Conservation (phyloP, 2,888 invertebrate species). For the Pediacus dermestoides region DNA sequence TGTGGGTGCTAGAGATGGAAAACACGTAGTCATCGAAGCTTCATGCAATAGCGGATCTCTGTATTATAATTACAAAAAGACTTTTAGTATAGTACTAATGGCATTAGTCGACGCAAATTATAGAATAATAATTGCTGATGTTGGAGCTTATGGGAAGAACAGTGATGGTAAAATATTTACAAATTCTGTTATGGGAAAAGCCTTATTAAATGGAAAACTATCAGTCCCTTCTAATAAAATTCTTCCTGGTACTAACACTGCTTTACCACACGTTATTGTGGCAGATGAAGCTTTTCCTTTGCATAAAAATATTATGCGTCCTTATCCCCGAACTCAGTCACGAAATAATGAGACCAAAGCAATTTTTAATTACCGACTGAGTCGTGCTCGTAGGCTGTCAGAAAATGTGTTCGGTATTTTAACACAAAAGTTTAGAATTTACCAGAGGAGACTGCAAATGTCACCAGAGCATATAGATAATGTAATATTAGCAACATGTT, state of each 20-base stretch:
- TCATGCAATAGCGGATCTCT: conserved; percentile 28
- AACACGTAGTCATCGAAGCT: conserved; percentile 28
- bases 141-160: conserved; percentile 1
- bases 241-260: neutral
- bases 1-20: conserved; percentile 29
- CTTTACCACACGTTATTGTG: neutral
- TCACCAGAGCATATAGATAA: conserved; percentile 9
- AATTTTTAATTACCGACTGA: neutral
- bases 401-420: conserved; percentile 7
- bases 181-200: neutral
- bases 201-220: neutral
- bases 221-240: neutral
- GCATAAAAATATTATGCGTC: neutral
- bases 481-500: conserved; percentile 10
- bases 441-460: conserved; percentile 9
- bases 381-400: neutral
- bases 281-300: neutral
- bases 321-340: neutral
- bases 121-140: conserved; percentile 22
- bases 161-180: conserved; percentile 1
- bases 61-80: conserved; percentile 33
- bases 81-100: conserved; percentile 25
- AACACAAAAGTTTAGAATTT: conserved; percentile 10
- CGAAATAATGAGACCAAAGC: neutral
- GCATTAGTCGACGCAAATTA: conserved; percentile 26